phyloP scores from a whole-genome alignment of 2,113 vertebrate species.

The Myotis yumanensis region DNA sequence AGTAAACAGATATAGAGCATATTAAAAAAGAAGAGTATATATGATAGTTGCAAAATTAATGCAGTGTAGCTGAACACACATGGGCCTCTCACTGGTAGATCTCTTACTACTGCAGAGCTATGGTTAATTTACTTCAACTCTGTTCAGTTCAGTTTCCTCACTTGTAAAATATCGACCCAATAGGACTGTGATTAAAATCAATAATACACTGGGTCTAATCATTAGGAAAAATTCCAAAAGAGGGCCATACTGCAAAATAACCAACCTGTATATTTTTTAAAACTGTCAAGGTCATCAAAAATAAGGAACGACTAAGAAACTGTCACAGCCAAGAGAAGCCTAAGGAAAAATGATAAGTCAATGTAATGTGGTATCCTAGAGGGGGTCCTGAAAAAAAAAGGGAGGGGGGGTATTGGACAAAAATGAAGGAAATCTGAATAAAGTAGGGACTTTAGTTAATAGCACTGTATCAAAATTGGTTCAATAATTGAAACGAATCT shows the following conservation, averaged over 20 bases:
- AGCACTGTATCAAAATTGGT: neutral
- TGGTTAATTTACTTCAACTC: neutral
- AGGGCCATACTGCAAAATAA: neutral
- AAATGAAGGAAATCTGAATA: neutral
- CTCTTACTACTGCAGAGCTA: neutral
- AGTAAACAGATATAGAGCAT: neutral
- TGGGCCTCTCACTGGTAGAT: neutral
- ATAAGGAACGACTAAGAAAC: constrained; percentile 4
- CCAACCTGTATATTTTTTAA: neutral
- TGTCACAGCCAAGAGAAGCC: neutral
- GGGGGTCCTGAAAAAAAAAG: neutral
- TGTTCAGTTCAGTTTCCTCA: neutral
- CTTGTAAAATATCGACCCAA: constrained; percentile 9
- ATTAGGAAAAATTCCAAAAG: constrained; percentile 26
- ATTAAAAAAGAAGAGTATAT: neutral
- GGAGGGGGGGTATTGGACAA: neutral
- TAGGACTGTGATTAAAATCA: constrained; percentile 38
- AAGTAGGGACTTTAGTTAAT: neutral
- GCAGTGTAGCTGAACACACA: neutral
- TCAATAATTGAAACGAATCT: neutral
- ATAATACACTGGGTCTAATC: neutral
- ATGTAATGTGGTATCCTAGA: neutral
- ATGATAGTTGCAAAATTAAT: neutral
- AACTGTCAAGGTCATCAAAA: constrained; percentile 49
- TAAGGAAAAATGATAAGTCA: constrained; percentile 37